Evolutionary conservation across 2,888 invertebrate genomes (phyloP), one percentile per base, ranked within the genome.

Genomic region (Caenorhabditis wallacei): DNA sequence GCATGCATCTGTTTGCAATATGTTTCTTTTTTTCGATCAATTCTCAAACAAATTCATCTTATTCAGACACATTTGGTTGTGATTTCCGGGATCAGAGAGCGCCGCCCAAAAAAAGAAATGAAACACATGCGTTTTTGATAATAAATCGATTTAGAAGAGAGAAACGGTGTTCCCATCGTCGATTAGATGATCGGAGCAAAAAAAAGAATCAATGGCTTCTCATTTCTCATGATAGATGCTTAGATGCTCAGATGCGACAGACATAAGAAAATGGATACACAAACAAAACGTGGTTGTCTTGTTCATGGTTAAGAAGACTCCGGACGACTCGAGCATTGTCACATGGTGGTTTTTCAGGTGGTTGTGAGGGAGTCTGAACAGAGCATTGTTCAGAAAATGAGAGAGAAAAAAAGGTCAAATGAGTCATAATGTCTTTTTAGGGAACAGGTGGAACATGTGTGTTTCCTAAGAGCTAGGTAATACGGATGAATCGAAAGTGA

Each of bases 281-380:
- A 74, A 74, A 74, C 74, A 74, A 74, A 74, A 74, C 40, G 74
- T 72, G 48, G 63, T 59, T 57, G 56, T 66, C 66, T 66, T 66
- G 66, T 66, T 66, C 66, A 53, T 66, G 66, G 51, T 48, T 61
- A 24, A 30, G 48, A 48, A 51, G 64, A 22, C 30, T 35, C 69
- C 51, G 48, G n/a, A 71, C 37, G 61, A 53, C 74, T 63, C 54
- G 66, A 75, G 61, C 69, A 76, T 76, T 68, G 76, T 76, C 76
- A 76, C 76, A 76, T 76, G 76, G 68, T 35, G 30, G 66, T 18
- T 56, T 18, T 56, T n/a, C n/a, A n/a, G 40, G 48, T 64, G 46
- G 46, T 20, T 48, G 61, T 40, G 22, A 8, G 43, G 24, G 24
- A 35, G 35, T 46, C 53, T 43, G 59, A 51, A 76, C 59, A 51